Evolutionary conservation across 2,797 vertebrate species (phyloP).

Genomic region (Pangasius krempfi): DNA sequence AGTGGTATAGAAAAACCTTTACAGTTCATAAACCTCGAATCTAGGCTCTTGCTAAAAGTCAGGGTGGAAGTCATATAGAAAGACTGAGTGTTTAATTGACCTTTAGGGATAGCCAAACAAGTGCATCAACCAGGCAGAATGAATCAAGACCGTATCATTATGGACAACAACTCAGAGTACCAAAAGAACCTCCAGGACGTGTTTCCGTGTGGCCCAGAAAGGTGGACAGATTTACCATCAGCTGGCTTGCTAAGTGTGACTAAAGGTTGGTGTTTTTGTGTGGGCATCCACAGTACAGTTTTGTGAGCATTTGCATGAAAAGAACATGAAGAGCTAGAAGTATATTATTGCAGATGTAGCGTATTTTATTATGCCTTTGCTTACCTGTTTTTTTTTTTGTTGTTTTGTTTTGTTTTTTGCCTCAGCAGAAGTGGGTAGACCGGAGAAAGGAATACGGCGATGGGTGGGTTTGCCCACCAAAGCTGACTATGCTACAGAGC

Average conservation of each 20-base stretch:
- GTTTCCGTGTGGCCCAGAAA: constrained; percentile 66
- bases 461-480: constrained; percentile 66
- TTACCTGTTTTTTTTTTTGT: constrained; percentile 15
- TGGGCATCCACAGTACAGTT: neutral
- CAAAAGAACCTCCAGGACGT: constrained; percentile 67
- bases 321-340: neutral
- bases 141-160: constrained; percentile 63
- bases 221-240: constrained; percentile 62
- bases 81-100: constrained; percentile 3
- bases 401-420: too few relatives aligned
- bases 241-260: constrained; percentile 27
- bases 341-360: neutral
- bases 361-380: neutral
- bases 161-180: constrained; percentile 69
- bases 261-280: constrained; percentile 38
- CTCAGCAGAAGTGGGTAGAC: constrained; percentile 47
- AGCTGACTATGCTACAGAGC: constrained; percentile 55
- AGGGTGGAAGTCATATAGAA: neutral
- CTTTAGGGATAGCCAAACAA: constrained; percentile 65
- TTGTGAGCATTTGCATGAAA: neutral
- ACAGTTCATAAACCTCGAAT: neutral
- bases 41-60: neutral
- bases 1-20: neutral
- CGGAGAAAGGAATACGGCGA: constrained; percentile 59
- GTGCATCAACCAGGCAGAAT: constrained; percentile 60